Evolutionary conservation across 2,113 vertebrate genomes (phyloP), one percentile per base, ranked within the genome.

Genomic region (Hucho hucho): DNA sequence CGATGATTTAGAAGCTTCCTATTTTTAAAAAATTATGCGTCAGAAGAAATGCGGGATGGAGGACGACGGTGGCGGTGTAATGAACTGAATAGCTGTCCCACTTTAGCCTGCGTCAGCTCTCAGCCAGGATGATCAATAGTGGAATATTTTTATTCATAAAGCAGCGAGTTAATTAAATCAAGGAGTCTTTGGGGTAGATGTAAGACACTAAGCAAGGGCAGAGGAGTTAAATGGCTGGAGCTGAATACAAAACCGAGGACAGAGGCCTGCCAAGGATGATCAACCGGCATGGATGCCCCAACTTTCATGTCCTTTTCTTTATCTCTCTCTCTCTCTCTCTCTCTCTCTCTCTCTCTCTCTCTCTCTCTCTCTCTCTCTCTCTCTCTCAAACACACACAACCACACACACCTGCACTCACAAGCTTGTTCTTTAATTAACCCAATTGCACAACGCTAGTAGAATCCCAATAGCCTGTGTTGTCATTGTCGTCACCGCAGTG

Each of bases 61-160:
- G 28, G 20, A 66, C 37, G 28, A 13, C 46, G 24, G 18, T 91
- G 94, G 89, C 86, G 83, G 90, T 82, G 74, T 94, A 92, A 92
- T 92, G 90, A 91, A 93, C 92, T 81, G 91, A 94, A 93, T 91
- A 92, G 92, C 93, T 93, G 89, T 93, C 90, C 91, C 75, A 88
- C 90, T 91, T 89, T 90, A 92, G 93, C 88, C 93, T 94, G 94
- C 90, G 91, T 96, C 96, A 96, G 94, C 93, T 92, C 85, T 93
- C 89, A 46, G 87, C 85, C 74, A 89, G 89, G 88, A 92, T 96
- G 95, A 98, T 98, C 96, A 97, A 97, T 98, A 96, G 94, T 81
- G 93, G 92, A 95, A 96, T 96, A 97, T 97, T 97, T 98, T 95
- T 96, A 97, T 98, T 97, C 96, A 97, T 97, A 97, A 95, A 96